Evolutionary conservation across 2,797 vertebrate genomes (phyloP).

Genomic region (Centroberyx gerrardi): DNA sequence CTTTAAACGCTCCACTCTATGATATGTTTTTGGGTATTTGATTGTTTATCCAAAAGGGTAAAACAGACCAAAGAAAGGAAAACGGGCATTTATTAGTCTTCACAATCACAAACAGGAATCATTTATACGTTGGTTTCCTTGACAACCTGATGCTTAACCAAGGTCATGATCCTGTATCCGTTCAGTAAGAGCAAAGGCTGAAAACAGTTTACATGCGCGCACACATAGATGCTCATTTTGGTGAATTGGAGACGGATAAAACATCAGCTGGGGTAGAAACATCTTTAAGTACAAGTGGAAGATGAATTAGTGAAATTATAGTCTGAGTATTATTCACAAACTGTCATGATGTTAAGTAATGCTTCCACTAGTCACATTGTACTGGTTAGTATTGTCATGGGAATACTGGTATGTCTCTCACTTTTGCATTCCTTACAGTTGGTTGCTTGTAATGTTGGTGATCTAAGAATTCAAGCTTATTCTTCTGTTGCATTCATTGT

Average conservation of each 20-base stretch:
- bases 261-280: neutral
- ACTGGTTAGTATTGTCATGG: no score
- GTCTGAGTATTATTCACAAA: neutral
- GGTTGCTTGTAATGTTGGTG: neutral
- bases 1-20: constrained; percentile 20
- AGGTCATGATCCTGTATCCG: constrained; percentile 82
- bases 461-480: neutral
- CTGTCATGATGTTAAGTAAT: neutral
- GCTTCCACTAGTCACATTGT: no score
- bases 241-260: constrained; percentile 25
- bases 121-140: constrained; percentile 68
- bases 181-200: constrained; percentile 46
- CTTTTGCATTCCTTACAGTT: neutral
- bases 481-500: neutral
- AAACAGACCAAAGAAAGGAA: constrained; percentile 26
- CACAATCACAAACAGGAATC: constrained; percentile 38
- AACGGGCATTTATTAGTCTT: constrained; percentile 1
- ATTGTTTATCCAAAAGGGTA: neutral
- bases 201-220: constrained; percentile 27
- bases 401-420: no score
- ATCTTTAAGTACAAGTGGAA: neutral
- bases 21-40: neutral
- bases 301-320: neutral
- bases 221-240: constrained; percentile 30
- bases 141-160: constrained; percentile 74